Percentiles rank a stretch among this genome's conserved stretches.
phyloP scores from a whole-genome alignment of 23 tunicate genomes.

The Trididemnum nubilum region DNA sequence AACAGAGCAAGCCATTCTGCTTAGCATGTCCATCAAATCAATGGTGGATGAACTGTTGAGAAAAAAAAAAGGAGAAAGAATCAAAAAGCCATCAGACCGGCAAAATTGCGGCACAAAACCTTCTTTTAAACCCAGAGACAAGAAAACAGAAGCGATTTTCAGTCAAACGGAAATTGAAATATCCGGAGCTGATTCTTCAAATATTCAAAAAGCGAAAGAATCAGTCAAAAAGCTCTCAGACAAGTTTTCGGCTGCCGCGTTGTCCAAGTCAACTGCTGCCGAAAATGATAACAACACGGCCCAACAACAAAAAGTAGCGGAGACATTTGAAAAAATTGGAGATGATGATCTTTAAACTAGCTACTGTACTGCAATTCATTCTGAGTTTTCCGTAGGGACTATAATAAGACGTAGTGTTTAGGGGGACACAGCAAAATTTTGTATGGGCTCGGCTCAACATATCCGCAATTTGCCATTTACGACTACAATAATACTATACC shows the following conservation, averaged over 20 bases:
- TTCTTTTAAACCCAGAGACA: conserved; percentile 56
- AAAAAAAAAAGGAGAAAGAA: conserved; percentile 65
- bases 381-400: too few relatives aligned
- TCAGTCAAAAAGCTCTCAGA: conserved; percentile 44
- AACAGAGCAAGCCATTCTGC: conserved; percentile 87
- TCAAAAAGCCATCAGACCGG: conserved; percentile 58
- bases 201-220: conserved; percentile 40
- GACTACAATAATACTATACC: too few relatives aligned
- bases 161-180: conserved; percentile 22
- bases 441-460: too few relatives aligned
- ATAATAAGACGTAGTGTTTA: too few relatives aligned
- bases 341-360: conserved; percentile 52
- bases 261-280: not conserved
- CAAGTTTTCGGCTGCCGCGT: not conserved
- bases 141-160: conserved; percentile 56
- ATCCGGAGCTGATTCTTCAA: not conserved
- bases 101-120: not conserved
- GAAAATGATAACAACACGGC: not conserved
- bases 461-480: too few relatives aligned
- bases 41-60: conserved; percentile 88
- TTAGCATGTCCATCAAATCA: conserved; percentile 92
- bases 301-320: not conserved
- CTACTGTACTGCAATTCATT: too few relatives aligned
- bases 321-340: conserved; percentile 56
- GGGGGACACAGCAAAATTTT: too few relatives aligned